Conservation (phyloP, 2,888 invertebrate genomes). For the Nasonia oneida region DNA sequence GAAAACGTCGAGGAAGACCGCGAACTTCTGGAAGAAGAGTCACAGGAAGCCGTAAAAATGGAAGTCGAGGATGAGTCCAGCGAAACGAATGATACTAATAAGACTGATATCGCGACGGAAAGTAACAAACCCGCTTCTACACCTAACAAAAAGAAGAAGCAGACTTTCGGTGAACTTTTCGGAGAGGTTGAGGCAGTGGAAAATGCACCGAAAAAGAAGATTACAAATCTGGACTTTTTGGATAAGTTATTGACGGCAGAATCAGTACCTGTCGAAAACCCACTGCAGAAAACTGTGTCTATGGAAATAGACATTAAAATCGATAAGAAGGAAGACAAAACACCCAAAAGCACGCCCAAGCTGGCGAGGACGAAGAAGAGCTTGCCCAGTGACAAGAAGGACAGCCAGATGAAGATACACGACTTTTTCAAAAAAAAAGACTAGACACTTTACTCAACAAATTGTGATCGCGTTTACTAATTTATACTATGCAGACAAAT, state of each 20-base stretch:
- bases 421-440: conserved; percentile 58
- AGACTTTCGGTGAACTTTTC: conserved; percentile 53
- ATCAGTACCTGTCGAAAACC: not conserved
- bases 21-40: conserved; percentile 32
- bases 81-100: not conserved
- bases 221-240: conserved; percentile 45
- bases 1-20: conserved; percentile 63
- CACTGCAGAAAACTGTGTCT: not conserved
- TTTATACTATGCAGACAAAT: conserved; percentile 20
- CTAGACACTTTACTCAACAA: conserved; percentile 4
- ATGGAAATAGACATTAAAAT: conserved; percentile 54
- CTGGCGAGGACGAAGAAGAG: not conserved
- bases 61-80: conserved; percentile 29
- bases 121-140: not conserved
- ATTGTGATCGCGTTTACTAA: not conserved
- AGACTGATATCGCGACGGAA: conserved; percentile 19
- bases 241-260: conserved; percentile 52
- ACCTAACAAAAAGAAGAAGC: conserved; percentile 45
- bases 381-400: conserved; percentile 25
- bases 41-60: conserved; percentile 12
- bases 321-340: conserved; percentile 40
- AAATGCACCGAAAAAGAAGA: conserved; percentile 37
- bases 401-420: conserved; percentile 49
- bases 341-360: not conserved
- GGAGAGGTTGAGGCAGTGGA: conserved; percentile 18